phyloP scores from a whole-genome alignment of 2,888 invertebrate genomes.

The Polydrusus tereticollis region DNA sequence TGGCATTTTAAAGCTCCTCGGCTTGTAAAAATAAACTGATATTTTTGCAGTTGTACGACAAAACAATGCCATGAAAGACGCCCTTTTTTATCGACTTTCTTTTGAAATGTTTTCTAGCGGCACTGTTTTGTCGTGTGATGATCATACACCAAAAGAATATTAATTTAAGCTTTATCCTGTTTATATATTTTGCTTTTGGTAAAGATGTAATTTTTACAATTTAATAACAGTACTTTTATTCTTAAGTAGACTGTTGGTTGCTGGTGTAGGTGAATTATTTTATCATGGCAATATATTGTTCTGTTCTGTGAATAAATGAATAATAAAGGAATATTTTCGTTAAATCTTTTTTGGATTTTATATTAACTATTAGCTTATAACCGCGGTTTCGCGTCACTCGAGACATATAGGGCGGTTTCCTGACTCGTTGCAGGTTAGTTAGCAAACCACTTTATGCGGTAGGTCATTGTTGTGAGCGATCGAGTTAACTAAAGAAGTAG shows the following conservation, averaged over 20 bases:
- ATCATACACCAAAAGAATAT: background rate
- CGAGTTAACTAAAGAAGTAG: too few species aligned
- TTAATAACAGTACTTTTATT: background rate
- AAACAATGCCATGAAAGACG: background rate
- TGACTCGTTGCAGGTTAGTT: too few species aligned
- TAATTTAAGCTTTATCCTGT: conserved; percentile 3
- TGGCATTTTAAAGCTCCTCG: conserved; percentile 38
- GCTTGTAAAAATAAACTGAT: background rate
- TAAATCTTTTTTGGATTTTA: background rate
- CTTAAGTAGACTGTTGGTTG: background rate
- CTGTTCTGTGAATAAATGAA: conserved; percentile 7
- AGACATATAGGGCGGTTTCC: too few species aligned
- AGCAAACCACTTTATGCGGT: too few species aligned
- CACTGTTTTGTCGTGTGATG: background rate
- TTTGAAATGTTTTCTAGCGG: background rate
- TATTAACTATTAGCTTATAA: too few species aligned
- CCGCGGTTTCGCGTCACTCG: too few species aligned
- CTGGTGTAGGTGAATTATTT: conserved; percentile 16
- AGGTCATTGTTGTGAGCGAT: too few species aligned
- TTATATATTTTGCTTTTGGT: conserved; percentile 6
- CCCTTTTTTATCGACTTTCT: background rate
- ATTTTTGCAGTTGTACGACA: background rate
- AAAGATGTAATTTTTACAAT: background rate
- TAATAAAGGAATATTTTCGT: conserved; percentile 15
- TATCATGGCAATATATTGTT: conserved; percentile 11